Base-by-base conservation (phyloP, 2,888 invertebrate genomes). In the Falcaria lacertinaria region DNA sequence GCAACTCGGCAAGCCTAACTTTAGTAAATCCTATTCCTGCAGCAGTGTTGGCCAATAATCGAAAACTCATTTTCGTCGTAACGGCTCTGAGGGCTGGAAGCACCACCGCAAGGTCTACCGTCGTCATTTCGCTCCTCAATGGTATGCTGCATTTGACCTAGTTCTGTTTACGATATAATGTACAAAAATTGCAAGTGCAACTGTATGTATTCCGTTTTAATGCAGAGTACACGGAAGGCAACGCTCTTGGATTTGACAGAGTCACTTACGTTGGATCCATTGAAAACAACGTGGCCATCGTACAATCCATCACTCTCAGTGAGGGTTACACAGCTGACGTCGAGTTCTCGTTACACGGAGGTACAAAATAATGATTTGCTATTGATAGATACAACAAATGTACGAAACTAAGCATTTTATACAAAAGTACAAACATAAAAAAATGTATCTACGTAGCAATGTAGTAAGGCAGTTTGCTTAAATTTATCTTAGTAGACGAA, bases 191-290 rank as follows among this genome's bases (percentile, higher is more conserved):
- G 13, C 8, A 7, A 1, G 1, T 4, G 1, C 6, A 35, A 17
- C 17, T n/a, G 2, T 3, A 19, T 4, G 6, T 4, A 19, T 35
- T 16, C 0, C 32, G 35, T 16, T 25, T 43, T 33, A 36, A 52
- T 50, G 15, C 46, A 62, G 62, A 60, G 34, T 17, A 19, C 4
- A 40, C 50, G 5, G 33, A 44, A 1, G 39, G 42, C 3, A 41
- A 37, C 15, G 15, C 59, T 5, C 60, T 71, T 25, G 60, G 53
- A 4, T 74, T 74, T 41, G 64, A 70, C 37, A 52, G 50, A 35
- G 41, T 50, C 33, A 59, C 44, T 25, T 70, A 69, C 45, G 13
- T 62, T 2, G 73, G 73, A 2, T 42, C 59, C 1, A 52, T 73
- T 2, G 48, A 57, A 37, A 50, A 52, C 15, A 46, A 49, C 19